Base-by-base conservation (phyloP, 2,797 vertebrate genomes). In the Anguilla marmorata region DNA sequence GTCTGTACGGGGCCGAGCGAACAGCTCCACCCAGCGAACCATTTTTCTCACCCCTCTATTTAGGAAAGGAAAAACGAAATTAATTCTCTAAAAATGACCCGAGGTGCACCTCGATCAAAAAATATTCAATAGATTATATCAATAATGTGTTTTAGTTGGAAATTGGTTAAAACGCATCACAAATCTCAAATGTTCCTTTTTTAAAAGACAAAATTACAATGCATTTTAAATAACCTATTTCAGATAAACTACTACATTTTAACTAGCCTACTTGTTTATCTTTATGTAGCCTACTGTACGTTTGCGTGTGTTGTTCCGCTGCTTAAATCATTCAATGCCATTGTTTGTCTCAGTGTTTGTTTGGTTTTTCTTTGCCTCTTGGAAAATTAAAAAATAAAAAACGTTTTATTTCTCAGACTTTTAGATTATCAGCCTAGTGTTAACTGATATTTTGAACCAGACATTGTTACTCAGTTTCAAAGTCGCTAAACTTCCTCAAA, bases 1-100 rank as follows among this genome's bases (percentile, higher is more conserved):
- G 85, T 33, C 76, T 52, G 60, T 45, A 45, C 80, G 79, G 87
- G 89, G 86, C 45, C 85, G 0, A 88, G 90, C 56, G 88, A 89
- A 95, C 94, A 95, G 95, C 96, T 88, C 95, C 96, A 93, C 94
- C 94, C 88, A 90, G 95, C 89, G 95, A 89, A 66, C 84, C 37
- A 4, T 27, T 79, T 50, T 30, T 60, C 82, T 87, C 84, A 69
- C 52, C 69, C 89, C 50, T 86, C 84, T 88, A 86, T 88, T 89
- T 88, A 87, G 54, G 87, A 83, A 87, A 66, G 69, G 86, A 80
- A 88, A 82, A 87, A 80, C 86, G 58, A 86, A 88, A 89, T 86
- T 11, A 87, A 66, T 41, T 79, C 88, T 88, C 86, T 89, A 89
- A 89, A 91, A 88, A 89, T 84, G 86, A 87, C 86, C 84, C 88